Base-by-base conservation (phyloP, 2,888 invertebrate species). In the Scaptomyza cyrtandrae region DNA sequence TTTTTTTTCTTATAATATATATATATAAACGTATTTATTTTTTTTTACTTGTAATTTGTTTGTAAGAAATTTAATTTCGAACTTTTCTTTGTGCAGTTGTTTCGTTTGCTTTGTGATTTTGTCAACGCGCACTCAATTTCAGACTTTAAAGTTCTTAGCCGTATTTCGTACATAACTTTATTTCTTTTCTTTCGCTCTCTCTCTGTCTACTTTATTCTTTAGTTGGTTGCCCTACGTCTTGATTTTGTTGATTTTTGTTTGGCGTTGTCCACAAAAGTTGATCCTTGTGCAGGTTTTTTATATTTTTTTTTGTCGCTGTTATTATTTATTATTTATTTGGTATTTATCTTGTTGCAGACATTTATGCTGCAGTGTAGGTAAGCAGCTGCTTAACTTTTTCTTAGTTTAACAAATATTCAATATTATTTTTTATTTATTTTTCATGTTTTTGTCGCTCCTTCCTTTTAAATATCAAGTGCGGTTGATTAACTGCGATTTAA, bases 271-370 rank as follows among this genome's bases (percentile, higher is more conserved):
- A 55, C 54, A 72, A 72, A 72, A 72, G 59, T 41, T 71, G 71
- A 60, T 11, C 14, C 19, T 14, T 35, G 31, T 6, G 10, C 19
- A 59, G 74, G 59, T 46, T 64, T 60, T n/a, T n/a, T n/a, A n/a
- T n/a, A n/a, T n/a, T n/a, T n/a, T n/a, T n/a, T 31, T 48, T 48
- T 48, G 56, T 29, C 35, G 33, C 52, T 19, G 27, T 48, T 61
- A 56, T 73, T 73, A 72, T 69, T 48, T 61, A 56, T 73, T 73
- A 72, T 69, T 65, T 75, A 65, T 71, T 78, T 66, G 35, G 65
- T 62, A 62, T 75, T 82, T 69, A 73, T 78, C 60, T 78, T 62
- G 68, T 64, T 63, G 57, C 63, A 53, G 10, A 39, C 69, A 77
- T 67, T 65, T 69, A 65, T 66, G 44, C 46, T 56, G 58, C 52